These are phyloP conservation scores for Acipenser oxyrinchus DNA, from an alignment of 2,797 vertebrate genomes.

Conservation along the genomic window DNA sequence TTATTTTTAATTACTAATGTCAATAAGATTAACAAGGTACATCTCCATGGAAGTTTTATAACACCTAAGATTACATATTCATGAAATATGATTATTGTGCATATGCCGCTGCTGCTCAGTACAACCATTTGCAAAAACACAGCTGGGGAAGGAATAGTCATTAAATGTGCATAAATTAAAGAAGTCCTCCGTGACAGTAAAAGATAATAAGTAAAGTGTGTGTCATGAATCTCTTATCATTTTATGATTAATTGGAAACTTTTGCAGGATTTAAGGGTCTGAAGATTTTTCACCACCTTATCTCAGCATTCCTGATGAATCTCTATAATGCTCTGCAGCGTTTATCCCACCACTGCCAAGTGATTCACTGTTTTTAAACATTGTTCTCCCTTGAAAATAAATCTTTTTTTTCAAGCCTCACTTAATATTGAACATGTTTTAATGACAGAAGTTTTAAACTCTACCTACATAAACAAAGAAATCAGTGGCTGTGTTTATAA, in stretches of 20 bases:
- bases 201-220: constrained; percentile 9
- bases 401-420: no score
- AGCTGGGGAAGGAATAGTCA: background rate
- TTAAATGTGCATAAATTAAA: constrained; percentile 11
- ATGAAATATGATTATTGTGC: constrained; percentile 4
- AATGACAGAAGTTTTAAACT: background rate
- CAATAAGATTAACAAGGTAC: constrained; percentile 5
- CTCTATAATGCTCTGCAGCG: background rate
- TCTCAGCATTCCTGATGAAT: background rate
- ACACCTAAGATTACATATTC: background rate
- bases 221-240: background rate
- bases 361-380: background rate
- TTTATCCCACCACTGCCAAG: background rate
- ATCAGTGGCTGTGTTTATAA: background rate
- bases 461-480: background rate
- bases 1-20: constrained; percentile 5
- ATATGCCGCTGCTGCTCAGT: background rate
- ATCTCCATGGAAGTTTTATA: background rate
- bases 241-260: constrained; percentile 11
- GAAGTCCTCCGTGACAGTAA: background rate
- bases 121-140: background rate
- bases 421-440: no score
- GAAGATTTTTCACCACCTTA: background rate
- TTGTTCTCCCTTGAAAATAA: background rate
- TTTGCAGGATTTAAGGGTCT: constrained; percentile 1